These are phyloP conservation scores for Tenrec ecaudatus DNA, from an alignment of 2,113 vertebrate species.

Conservation along the genomic window DNA sequence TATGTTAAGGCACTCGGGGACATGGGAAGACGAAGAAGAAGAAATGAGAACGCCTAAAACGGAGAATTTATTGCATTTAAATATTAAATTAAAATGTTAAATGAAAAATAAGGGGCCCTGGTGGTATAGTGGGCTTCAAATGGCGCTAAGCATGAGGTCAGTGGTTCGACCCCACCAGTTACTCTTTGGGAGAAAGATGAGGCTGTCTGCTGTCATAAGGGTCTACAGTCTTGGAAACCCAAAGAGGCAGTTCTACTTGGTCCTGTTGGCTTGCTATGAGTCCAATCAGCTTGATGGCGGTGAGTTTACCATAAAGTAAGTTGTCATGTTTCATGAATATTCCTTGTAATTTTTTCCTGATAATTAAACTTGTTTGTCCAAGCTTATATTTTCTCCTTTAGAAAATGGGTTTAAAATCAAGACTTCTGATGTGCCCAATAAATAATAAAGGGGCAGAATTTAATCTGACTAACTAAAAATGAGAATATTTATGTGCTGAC, in stretches of 20 bases:
- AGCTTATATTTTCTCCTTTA: constrained; percentile 22
- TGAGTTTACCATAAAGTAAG: too few relatives aligned
- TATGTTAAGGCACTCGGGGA: background rate
- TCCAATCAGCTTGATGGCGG: too few relatives aligned
- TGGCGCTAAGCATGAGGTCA: too few relatives aligned
- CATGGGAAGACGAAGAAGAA: background rate
- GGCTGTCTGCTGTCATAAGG: too few relatives aligned
- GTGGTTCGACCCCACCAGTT: too few relatives aligned
- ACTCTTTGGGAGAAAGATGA: too few relatives aligned
- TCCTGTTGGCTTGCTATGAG: too few relatives aligned
- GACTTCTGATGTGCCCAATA: constrained; percentile 9
- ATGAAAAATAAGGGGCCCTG: background rate
- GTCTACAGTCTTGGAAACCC: too few relatives aligned
- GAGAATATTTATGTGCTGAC: background rate
- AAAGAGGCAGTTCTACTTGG: too few relatives aligned
- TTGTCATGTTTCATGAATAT: constrained; percentile 7
- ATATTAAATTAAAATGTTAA: too few relatives aligned
- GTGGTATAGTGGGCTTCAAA: too few relatives aligned
- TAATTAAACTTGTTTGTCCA: constrained; percentile 39
- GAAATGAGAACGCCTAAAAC: background rate
- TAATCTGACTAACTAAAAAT: constrained; percentile 8
- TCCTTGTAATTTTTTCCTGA: constrained; percentile 50
- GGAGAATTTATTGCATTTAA: constrained; percentile 53
- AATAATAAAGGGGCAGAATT: constrained; percentile 45
- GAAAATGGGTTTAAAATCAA: constrained; percentile 58